Conservation (phyloP, 1,140 invertebrate genomes). For the Drosophila takahashii region DNA sequence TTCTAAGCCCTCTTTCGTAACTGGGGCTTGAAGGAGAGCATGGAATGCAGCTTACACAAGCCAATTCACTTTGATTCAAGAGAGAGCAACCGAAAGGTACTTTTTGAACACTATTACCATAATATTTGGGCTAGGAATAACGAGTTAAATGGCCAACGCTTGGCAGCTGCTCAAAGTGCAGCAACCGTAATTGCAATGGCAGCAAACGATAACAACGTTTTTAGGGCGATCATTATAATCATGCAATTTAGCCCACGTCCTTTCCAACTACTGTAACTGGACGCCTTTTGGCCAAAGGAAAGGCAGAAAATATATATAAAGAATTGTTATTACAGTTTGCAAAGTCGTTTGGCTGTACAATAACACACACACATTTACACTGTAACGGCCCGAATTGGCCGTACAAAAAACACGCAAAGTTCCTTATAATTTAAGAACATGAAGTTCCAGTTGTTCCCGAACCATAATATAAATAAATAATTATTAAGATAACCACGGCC, state of each 20-base stretch:
- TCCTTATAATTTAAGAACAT: too few relatives aligned
- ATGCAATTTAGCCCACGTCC: constrained; percentile 52
- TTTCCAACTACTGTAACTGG: constrained; percentile 28
- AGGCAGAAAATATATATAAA: constrained; percentile 7
- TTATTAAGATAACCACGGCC: too few relatives aligned
- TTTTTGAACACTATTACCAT: constrained; percentile 12
- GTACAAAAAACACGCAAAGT: too few relatives aligned
- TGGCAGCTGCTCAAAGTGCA: constrained; percentile 56
- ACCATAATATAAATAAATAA: too few relatives aligned
- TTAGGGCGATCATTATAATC: constrained; percentile 70
- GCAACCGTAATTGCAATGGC: constrained; percentile 44
- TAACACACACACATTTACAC: not conserved
- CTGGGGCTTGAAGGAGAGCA: not conserved
- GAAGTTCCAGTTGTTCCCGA: too few relatives aligned
- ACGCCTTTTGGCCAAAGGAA: constrained; percentile 27
- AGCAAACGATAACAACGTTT: constrained; percentile 43
- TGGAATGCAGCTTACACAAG: constrained; percentile 2
- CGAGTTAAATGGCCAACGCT: constrained; percentile 33
- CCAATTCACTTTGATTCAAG: not conserved
- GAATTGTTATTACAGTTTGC: constrained; percentile 53
- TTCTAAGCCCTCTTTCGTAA: not conserved
- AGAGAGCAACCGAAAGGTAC: constrained; percentile 13
- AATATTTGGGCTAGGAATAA: constrained; percentile 3
- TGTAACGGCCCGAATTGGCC: too few relatives aligned
- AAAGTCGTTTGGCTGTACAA: constrained; percentile 45